These are phyloP conservation scores for Albula glossodonta DNA, from an alignment of 2,113 vertebrate genomes.

Conservation along the genomic window DNA sequence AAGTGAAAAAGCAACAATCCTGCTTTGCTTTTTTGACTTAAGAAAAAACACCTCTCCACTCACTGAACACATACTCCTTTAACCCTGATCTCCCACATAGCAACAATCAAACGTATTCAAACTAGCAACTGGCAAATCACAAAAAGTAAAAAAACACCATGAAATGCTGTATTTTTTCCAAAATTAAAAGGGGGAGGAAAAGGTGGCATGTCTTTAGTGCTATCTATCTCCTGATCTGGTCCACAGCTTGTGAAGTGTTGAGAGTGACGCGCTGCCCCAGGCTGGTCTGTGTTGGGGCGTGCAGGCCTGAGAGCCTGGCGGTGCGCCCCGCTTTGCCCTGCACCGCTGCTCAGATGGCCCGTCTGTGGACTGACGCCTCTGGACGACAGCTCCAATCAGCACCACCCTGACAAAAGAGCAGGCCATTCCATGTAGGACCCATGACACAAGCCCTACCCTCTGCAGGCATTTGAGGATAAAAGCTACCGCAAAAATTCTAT, in stretches of 20 bases:
- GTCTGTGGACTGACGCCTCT: conserved; percentile 46
- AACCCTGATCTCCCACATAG: neutral
- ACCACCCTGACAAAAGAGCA: conserved; percentile 60
- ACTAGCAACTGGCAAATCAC: neutral
- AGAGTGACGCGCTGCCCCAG: conserved; percentile 46
- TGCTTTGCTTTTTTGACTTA: neutral
- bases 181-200: neutral
- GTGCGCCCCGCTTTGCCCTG: conserved; percentile 46
- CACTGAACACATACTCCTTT: conserved; percentile 8
- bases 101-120: neutral
- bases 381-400: conserved; percentile 65
- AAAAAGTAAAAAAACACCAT: neutral
- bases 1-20: neutral
- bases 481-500: neutral
- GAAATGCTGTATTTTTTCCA: neutral
- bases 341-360: conserved; percentile 54
- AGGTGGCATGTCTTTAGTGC: neutral
- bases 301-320: conserved; percentile 53
- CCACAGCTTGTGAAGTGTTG: conserved; percentile 28
- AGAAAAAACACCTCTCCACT: neutral
- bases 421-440: conserved; percentile 46
- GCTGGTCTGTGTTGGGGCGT: conserved; percentile 62
- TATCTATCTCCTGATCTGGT: conserved; percentile 28
- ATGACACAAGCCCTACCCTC: conserved; percentile 43
- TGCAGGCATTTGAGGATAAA: conserved; percentile 14